Base-by-base conservation (phyloP, 92 coral and sea anemone genomes). In the Parazoanthus darwini region DNA sequence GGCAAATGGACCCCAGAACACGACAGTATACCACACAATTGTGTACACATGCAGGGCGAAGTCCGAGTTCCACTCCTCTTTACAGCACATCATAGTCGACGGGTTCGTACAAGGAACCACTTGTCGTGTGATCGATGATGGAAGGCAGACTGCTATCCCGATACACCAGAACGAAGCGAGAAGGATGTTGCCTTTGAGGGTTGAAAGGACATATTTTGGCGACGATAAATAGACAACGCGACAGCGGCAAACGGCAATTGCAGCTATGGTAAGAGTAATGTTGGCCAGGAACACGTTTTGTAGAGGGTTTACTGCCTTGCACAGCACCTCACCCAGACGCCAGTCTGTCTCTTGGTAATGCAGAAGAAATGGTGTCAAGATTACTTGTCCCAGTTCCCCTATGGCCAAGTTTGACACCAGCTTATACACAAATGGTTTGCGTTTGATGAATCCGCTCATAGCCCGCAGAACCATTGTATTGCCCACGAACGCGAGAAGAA, bases 201-300 rank as follows among this genome's bases (percentile, higher is more conserved):
- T 4, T 44, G 82, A 23, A 46, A 50, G 82, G 20, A 5, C 20
- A 3, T 8, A 14, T 25, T 5, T 23, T 78, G 23, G 35, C 10
- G 65, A 29, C 6, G 36, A 44, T 23, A 50, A 78, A 78, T 78
- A 50, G 36, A 46, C 16, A 6, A 78, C 65, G 42, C 16, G 38
- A 48, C 56, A 78, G 20, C 82, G 82, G 82, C 48, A 78, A 29
- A 78, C 59, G 26, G 82, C 82, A 9, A 78, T 78, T 13, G 82
- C 82, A 44, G 82, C 82, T 63, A 79, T 46, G 22, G 82, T 22
- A n/a, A 79, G 7, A 22, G 82, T 48, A 20, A 46, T 37, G 13
- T 44, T 79, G 66, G 65, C 15, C n/a, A 79, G 23, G 9, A 10
- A 79, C 65, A 79, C 65, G 67, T 48, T 79, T 7, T n/a, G 23